Base-by-base conservation (phyloP, 1,140 invertebrate genomes). In the Ooceraea biroi region DNA sequence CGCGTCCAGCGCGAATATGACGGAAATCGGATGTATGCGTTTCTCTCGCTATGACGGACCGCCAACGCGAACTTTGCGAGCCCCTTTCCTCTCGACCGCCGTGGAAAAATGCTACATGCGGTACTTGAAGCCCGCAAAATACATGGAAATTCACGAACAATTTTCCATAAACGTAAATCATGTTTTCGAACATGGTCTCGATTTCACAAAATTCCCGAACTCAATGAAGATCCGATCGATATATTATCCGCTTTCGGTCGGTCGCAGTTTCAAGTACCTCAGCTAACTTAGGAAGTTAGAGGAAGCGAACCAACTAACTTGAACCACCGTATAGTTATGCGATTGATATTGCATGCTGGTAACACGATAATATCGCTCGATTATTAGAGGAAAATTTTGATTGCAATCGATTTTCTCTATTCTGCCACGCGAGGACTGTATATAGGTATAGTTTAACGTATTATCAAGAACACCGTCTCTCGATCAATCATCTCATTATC, bases 1-100 rank as follows among this genome's bases (percentile, higher is more conserved):
- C 60, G 77, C 73, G 85, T 73, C 82, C 57, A 12, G 55, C 48
- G n/a, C 69, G 55, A 82, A 82, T 85, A 61, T 52, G 84, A 60
- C 17, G 41, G 44, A 83, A 52, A 73, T 68, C 69, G 17, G 55
- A 57, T 82, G 57, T 66, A 44, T 41, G 66, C 27, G 25, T 76
- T 69, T 87, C 77, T 84, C 73, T 12, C 22, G 22, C 46, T 60
- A 19, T 19, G 55, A 46, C 30, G 65, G 25, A 65, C 41, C 69
- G n/a, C 44, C 17, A 30, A 41, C 44, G 11, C 27, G 50, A 52
- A 88, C 55, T 77, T 71, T 30, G 57, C 69, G 55, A 60, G 52
- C 27, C 66, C 14, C 10, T 25, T 78, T 52, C 83, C 60, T 76
- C 4, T 46, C 57, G 36, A 69, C 7, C 52, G n/a, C 63, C 58